Base-by-base conservation (phyloP, 2,888 invertebrate species). In the Papilio demoleus region DNA sequence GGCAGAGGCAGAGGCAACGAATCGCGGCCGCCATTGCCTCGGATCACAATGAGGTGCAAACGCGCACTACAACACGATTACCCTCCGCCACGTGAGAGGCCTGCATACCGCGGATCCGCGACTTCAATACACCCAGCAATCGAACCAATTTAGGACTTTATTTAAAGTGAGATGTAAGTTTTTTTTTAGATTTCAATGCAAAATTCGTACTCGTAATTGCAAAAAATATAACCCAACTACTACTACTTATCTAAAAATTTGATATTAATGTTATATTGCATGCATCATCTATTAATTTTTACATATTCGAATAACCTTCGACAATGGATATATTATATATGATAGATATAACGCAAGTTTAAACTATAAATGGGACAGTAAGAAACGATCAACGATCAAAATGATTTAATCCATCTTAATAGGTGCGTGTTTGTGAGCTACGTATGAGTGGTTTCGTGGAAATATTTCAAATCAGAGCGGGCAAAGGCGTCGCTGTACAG, bases 381-480 rank as follows among this genome's bases (percentile, higher is more conserved):
- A 45, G 9, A 9, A n/a, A 36, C 1, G 14, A 14, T 9, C 59
- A 65, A 70, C 58, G 62, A 86, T 85, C 86, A 86, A 87, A 78
- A 84, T 77, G 71, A 76, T 70, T 67, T 68, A 72, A 72, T 71
- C 79, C 71, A 68, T 72, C 77, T 77, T 71, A 74, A 75, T 74
- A 74, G 70, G 75, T 76, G 78, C 77, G 77, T 82, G 80, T 82
- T 85, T 81, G 84, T 76, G 84, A 90, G 88, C 85, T 86, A 86
- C 86, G 88, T 86, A 87, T 92, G 91, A 92, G 91, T 90, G 91
- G 88, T 89, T 91, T 84, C 91, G 91, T 92, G 92, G 83, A 92
- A 92, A 90, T 91, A 92, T 92, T 92, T 90, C 89, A 91, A 92
- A 92, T 92, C 91, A 89, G 89, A 76, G 81, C 87, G 80, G 83